Base-by-base conservation (phyloP, 2,888 invertebrate species). In the Acrocera orbiculus region DNA sequence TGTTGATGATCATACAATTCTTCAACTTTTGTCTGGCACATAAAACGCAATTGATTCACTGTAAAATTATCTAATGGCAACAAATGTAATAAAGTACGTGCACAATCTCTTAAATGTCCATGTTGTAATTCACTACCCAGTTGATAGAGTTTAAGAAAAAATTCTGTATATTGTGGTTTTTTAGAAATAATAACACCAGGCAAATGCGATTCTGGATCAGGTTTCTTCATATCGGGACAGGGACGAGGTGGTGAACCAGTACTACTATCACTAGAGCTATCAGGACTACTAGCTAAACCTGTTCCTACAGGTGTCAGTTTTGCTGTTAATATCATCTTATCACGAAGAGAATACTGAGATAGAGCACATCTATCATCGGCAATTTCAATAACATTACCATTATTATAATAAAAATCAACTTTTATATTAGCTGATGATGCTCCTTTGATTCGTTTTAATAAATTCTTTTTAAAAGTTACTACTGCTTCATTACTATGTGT, bases 401-500 rank as follows among this genome's bases (percentile, higher is more conserved):
- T 90, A 37, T 83, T 69, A 56, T 58, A 58, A 30, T 78, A 90
- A 44, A 95, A 65, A 56, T 95, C 92, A 47, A 90, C 69, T 62
- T 92, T 92, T 41, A 90, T 77, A 56, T 83, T 74, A 9, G 67
- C 57, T 32, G 71, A 68, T 30, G 69, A 71, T 1, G 67, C 69
- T 27, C 60, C 54, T 42, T 60, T 61, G 19, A 61, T 51, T 16
- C 57, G 51, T 41, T 60, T 60, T 51, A 82, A 66, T 49, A 87
- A 73, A 47, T 76, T 75, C 37, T 85, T 67, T 43, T 90, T 70
- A 40, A 93, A 68, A 22, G 85, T 77, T 34, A 82, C 81, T 46
- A 95, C 65, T 4, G 92, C 92, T 55, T 95, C 92, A 58, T 95
- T 93, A 38, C 81, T 82, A 62, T 95, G 95, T 27, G 92, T 87